Conservation (phyloP, 2,888 invertebrate genomes). For the Dexiosoma caninum region DNA sequence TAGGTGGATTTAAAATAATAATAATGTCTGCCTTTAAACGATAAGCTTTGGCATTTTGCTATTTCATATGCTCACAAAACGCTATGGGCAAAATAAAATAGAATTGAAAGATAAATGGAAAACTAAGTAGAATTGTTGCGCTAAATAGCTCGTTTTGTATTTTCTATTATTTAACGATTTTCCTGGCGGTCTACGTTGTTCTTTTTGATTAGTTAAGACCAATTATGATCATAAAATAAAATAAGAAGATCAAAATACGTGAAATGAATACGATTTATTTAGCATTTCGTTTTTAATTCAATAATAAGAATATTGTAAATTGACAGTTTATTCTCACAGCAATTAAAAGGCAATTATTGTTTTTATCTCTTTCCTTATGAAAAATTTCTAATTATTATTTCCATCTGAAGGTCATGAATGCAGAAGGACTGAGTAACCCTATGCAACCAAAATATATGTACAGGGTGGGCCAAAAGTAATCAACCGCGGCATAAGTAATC, state of each 20-base stretch:
- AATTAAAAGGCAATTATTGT: neutral
- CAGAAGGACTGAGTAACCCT: too few relatives aligned
- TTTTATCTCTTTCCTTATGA: too few relatives aligned
- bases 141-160: conserved; percentile 35
- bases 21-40: conserved; percentile 65
- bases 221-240: conserved; percentile 26
- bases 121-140: conserved; percentile 7
- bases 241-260: neutral
- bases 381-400: neutral
- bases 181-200: conserved; percentile 5
- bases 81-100: too few relatives aligned
- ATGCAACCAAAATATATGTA: too few relatives aligned
- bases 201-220: conserved; percentile 12
- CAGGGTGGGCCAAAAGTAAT: too few relatives aligned
- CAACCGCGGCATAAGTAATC: too few relatives aligned
- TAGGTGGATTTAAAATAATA: conserved; percentile 58
- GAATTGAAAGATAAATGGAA: neutral
- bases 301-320: neutral
- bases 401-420: neutral
- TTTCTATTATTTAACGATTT: conserved; percentile 20
- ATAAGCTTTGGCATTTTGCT: conserved; percentile 61
- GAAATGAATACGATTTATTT: conserved; percentile 37
- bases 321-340: too few relatives aligned
- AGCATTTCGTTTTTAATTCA: conserved; percentile 1
- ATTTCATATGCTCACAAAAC: conserved; percentile 37